Percentiles rank a stretch among this genome's conserved stretches.
Evolutionary conservation across 2,113 vertebrate genomes (phyloP).

Genomic region (Tympanuchus pallidicinctus): DNA sequence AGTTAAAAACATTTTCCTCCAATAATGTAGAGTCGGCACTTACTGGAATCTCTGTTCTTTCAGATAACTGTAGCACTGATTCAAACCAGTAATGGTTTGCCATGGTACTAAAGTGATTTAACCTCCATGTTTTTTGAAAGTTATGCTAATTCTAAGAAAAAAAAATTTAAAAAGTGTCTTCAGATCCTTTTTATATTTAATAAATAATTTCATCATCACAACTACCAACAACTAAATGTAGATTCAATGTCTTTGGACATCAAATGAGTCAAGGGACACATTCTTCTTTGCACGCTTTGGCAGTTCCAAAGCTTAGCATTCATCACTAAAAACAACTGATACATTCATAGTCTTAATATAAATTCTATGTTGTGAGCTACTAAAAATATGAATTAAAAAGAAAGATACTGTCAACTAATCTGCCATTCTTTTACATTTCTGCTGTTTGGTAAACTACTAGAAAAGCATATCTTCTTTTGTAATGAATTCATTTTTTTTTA

Average conservation of each 20-base stretch:
- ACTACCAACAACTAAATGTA: slow-evolving; percentile 43
- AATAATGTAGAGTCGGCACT: not conserved
- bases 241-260: slow-evolving; percentile 48
- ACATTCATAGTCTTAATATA: slow-evolving; percentile 7
- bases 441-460: not conserved
- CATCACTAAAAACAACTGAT: slow-evolving; percentile 8
- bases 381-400: not conserved
- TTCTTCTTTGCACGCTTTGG: not conserved
- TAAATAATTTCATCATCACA: slow-evolving; percentile 62
- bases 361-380: not conserved
- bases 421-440: not conserved
- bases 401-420: not conserved
- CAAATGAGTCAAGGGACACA: not conserved
- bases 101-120: slow-evolving; percentile 80
- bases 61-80: slow-evolving; percentile 17
- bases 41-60: not conserved
- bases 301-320: not conserved
- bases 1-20: not conserved
- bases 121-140: slow-evolving; percentile 76
- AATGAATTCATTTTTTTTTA: not conserved
- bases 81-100: slow-evolving; percentile 58
- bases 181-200: slow-evolving; percentile 62
- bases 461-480: not conserved
- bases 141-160: slow-evolving; percentile 77
- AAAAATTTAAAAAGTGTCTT: slow-evolving; percentile 66